phyloP scores from a whole-genome alignment of 2,888 invertebrate species.

The Pollenia labialis region DNA sequence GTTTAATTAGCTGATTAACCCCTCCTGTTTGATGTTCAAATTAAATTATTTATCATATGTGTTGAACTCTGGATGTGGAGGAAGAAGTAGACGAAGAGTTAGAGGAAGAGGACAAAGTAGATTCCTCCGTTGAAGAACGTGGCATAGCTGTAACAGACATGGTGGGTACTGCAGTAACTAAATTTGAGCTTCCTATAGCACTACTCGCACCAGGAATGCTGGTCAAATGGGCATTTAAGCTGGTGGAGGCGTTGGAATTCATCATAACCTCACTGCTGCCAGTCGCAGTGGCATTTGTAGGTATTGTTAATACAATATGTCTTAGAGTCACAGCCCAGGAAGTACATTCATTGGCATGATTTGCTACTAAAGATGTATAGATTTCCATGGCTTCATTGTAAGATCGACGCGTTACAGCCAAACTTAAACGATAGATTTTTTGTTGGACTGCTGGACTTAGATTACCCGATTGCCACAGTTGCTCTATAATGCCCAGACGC shows the following conservation, averaged over 20 bases:
- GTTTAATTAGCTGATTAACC: constrained; percentile 6
- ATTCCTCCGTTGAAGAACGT: constrained; percentile 65
- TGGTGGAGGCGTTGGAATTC: constrained; percentile 45
- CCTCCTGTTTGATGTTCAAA: neutral
- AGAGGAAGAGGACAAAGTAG: constrained; percentile 29
- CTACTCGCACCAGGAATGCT: constrained; percentile 64
- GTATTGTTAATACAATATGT: constrained; percentile 78
- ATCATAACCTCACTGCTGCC: constrained; percentile 32
- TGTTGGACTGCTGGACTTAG: constrained; percentile 76
- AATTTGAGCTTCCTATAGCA: constrained; percentile 67
- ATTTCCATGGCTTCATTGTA: constrained; percentile 78
- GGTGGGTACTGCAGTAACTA: constrained; percentile 69
- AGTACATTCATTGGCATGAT: constrained; percentile 78
- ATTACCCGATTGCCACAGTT: constrained; percentile 78
- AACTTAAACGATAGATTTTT: constrained; percentile 77
- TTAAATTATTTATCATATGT: constrained; percentile 75
- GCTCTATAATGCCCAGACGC: constrained; percentile 77
- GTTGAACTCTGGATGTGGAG: constrained; percentile 73
- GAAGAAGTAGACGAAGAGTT: constrained; percentile 25
- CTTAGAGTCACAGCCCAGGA: constrained; percentile 78
- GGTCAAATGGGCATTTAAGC: constrained; percentile 66
- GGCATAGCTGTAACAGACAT: constrained; percentile 77
- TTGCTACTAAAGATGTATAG: constrained; percentile 77
- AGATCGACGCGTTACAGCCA: constrained; percentile 72
- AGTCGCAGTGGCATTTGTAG: constrained; percentile 64